Base-by-base conservation (phyloP, 2,888 invertebrate genomes). In the Hypsopygia costalis region DNA sequence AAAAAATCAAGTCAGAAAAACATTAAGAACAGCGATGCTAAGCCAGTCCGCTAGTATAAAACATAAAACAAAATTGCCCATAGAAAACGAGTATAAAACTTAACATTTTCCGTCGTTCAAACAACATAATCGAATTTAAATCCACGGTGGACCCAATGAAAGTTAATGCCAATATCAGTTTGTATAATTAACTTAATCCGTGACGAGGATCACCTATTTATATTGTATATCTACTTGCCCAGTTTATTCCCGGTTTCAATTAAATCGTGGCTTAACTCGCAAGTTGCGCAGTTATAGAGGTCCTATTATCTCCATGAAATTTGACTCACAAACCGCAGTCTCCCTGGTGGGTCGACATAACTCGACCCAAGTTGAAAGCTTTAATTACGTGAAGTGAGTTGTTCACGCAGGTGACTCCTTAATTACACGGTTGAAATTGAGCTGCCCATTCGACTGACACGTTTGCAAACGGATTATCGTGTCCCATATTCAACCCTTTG, bases 321-420 rank as follows among this genome's bases (percentile, higher is more conserved):
- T 86, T 80, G 80, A 78, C 77, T 83, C 78, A 52, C 72, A 76
- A 78, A 80, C 83, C 83, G 67, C 81, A 78, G 67, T 62, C 64
- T 66, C 70, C 66, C 69, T 62, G 58, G 72, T 68, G 73, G 80
- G 76, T 71, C 69, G 75, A 75, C 76, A 83, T 79, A 82, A 79
- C 79, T 81, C 79, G 81, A 72, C 76, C 79, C 74, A 68, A 77
- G 75, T 77, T 79, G 82, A 81, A 81, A 80, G 82, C 81, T 80
- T 81, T 81, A 86, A 87, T 87, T 87, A 85, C 75, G 74, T 69
- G 62, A 69, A 82, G 82, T 76, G 81, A 82, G 79, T 76, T 81
- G 85, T 86, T 81, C 83, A 81, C 81, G 79, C 87, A 87, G 87
- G 86, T 87, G 85, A 81, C 86, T 85, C 83, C 81, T 86, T 85